Percentiles rank a stretch among this genome's conserved stretches.
phyloP scores from a whole-genome alignment of 2,113 vertebrate genomes.

The Strigops habroptila region DNA sequence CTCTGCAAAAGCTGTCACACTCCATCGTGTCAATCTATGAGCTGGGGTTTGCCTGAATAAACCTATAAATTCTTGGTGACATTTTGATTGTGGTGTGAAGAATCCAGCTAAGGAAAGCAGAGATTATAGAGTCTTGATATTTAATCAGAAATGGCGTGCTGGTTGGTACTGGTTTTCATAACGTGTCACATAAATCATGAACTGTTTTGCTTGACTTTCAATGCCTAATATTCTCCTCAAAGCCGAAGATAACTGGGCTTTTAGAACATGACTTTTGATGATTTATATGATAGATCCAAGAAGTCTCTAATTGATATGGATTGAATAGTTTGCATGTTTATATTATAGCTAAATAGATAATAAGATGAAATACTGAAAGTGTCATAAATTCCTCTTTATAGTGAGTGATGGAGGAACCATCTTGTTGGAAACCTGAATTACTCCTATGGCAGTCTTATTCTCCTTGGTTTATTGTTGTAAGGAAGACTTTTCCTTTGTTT shows the following conservation, averaged over 20 bases:
- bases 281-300: neutral
- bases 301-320: neutral
- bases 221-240: neutral
- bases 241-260: neutral
- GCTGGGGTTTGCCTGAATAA: neutral
- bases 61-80: neutral
- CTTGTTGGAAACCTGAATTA: neutral
- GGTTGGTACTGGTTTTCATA: neutral
- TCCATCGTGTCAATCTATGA: neutral
- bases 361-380: neutral
- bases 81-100: neutral
- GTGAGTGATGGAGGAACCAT: neutral
- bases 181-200: neutral
- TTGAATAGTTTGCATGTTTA: neutral
- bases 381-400: neutral
- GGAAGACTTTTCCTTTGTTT: neutral
- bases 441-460: neutral
- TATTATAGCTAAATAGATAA: neutral
- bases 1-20: constrained; percentile 26
- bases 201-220: neutral
- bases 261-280: neutral
- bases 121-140: neutral
- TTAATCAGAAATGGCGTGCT: neutral
- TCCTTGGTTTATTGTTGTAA: neutral
- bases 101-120: neutral